Conservation (phyloP, 2,888 invertebrate genomes). For the Andricus quercusramuli region DNA sequence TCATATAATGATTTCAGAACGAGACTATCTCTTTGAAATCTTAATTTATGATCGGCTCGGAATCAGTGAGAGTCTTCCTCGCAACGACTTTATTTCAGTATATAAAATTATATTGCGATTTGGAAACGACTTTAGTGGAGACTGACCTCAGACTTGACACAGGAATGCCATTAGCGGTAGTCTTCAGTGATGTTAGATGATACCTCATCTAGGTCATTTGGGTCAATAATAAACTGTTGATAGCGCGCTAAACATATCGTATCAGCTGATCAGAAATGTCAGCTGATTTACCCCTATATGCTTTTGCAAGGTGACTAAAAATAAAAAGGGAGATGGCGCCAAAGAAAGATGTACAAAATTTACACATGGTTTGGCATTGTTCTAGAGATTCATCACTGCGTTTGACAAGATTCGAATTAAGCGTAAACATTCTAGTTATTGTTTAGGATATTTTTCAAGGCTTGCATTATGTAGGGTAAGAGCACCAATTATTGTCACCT, state of each 20-base stretch:
- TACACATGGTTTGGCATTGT: constrained; percentile 26
- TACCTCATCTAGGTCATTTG: constrained; percentile 15
- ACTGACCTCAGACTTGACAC: constrained; percentile 13
- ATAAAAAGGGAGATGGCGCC: constrained; percentile 29
- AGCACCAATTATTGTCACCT: too few species aligned
- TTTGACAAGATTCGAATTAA: constrained; percentile 8
- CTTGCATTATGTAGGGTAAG: neutral
- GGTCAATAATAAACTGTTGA: constrained; percentile 10
- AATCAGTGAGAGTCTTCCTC: constrained; percentile 19
- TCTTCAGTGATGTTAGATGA: constrained; percentile 7
- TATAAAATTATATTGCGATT: constrained; percentile 37
- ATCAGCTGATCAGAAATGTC: constrained; percentile 8
- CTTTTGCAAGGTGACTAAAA: constrained; percentile 32
- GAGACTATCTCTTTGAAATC: constrained; percentile 41
- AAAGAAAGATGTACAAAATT: constrained; percentile 22
- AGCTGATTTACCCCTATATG: constrained; percentile 2
- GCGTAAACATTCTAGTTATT: constrained; percentile 8
- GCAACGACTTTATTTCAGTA: constrained; percentile 37
- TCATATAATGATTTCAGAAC: constrained; percentile 38
- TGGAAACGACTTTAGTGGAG: constrained; percentile 13
- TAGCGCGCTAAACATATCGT: constrained; percentile 38
- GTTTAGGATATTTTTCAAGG: constrained; percentile 1
- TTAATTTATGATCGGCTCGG: constrained; percentile 34
- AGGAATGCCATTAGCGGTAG: constrained; percentile 12
- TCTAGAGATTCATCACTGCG: constrained; percentile 14